Conservation (phyloP, 2,888 invertebrate species). For the Aphelenchoides bicaudatus region DNA sequence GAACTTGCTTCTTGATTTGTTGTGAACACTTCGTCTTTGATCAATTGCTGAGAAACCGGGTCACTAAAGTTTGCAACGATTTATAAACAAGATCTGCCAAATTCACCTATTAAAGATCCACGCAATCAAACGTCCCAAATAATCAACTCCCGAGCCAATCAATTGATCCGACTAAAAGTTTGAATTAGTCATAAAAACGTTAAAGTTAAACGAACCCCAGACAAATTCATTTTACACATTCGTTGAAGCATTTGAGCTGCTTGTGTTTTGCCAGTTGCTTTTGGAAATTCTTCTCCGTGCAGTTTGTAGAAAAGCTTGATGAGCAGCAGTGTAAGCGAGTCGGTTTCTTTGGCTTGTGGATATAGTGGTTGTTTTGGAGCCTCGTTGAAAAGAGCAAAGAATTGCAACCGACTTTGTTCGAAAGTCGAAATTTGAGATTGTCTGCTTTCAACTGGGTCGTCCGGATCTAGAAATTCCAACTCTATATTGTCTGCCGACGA, state of each 20-base stretch:
- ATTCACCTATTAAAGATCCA: slow-evolving; percentile 30
- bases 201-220: no score
- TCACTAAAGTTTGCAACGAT: slow-evolving; percentile 2
- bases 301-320: background rate
- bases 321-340: background rate
- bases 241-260: background rate
- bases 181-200: no score
- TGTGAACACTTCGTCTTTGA: background rate
- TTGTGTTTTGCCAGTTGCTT: background rate
- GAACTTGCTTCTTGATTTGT: background rate
- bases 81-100: background rate
- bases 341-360: background rate
- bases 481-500: background rate
- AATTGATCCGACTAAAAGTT: no score
- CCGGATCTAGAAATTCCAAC: background rate
- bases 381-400: background rate
- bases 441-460: background rate
- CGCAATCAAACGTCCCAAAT: slow-evolving; percentile 31
- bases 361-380: background rate
- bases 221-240: background rate
- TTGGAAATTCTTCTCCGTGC: background rate
- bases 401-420: slow-evolving; percentile 1
- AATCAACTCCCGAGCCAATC: slow-evolving; percentile 30
- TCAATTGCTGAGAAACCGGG: background rate
- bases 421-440: no score